Conservation (phyloP, 2,113 vertebrate species). For the Panthera uncia region DNA sequence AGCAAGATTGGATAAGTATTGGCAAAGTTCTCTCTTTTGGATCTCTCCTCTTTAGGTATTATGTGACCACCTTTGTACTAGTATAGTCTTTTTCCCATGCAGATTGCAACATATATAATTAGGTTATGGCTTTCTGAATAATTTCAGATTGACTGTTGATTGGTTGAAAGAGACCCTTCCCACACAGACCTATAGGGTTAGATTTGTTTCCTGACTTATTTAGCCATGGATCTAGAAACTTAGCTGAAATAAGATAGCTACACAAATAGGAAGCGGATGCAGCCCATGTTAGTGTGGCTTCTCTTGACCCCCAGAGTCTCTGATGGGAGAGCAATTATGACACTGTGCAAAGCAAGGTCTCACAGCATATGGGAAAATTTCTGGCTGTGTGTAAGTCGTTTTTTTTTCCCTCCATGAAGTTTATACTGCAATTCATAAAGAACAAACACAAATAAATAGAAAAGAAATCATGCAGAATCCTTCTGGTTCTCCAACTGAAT, state of each 20-base stretch:
- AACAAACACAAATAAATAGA: slow-evolving; percentile 1
- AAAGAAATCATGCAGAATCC: not conserved
- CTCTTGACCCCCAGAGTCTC: not conserved
- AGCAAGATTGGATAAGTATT: not conserved
- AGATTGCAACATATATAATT: slow-evolving; percentile 33
- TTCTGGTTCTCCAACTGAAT: slow-evolving; percentile 12
- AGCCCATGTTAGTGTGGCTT: not conserved
- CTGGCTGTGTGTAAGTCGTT: not conserved
- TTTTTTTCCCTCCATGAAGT: not conserved
- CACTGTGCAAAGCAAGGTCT: not conserved
- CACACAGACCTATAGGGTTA: not conserved
- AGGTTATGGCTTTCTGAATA: not conserved
- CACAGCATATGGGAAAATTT: not conserved
- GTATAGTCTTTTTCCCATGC: not conserved
- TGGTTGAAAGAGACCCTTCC: slow-evolving; percentile 28
- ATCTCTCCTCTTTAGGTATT: slow-evolving; percentile 38
- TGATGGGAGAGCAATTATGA: not conserved
- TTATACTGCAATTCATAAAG: not conserved
- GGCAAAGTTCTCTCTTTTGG: not conserved
- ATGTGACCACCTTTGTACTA: not conserved
- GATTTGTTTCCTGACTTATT: slow-evolving; percentile 6
- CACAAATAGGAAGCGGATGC: not conserved
- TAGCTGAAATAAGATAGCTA: slow-evolving; percentile 27
- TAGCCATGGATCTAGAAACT: slow-evolving; percentile 31
- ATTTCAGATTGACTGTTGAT: slow-evolving; percentile 43